phyloP scores from a whole-genome alignment of 1,140 invertebrate species.

The Panagrolaimus sp. region DNA sequence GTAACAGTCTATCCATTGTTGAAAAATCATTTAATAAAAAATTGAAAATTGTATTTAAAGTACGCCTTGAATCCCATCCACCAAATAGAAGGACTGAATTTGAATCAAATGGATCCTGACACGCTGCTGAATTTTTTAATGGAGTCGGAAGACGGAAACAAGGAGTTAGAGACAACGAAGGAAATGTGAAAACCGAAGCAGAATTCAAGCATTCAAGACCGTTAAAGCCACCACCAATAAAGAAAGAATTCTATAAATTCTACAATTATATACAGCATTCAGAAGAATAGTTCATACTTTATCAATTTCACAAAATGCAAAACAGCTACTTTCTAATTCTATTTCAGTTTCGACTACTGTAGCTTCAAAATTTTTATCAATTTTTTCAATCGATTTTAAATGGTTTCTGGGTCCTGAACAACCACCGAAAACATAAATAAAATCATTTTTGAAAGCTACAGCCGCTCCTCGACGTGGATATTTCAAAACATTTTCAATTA shows the following conservation, averaged over 20 bases:
- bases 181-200: neutral
- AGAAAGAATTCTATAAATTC: neutral
- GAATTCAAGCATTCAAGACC: conserved; percentile 19
- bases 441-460: neutral
- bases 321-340: conserved; percentile 5
- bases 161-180: neutral
- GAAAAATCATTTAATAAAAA: too few species aligned
- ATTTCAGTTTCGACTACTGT: neutral
- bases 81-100: conserved; percentile 17
- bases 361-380: neutral
- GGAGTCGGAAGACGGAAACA: conserved; percentile 9
- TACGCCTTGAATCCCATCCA: conserved; percentile 25
- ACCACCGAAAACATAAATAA: conserved; percentile 14
- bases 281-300: too few species aligned
- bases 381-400: conserved; percentile 14
- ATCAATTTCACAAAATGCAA: conserved; percentile 18
- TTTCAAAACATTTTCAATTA: conserved; percentile 3
- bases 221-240: conserved; percentile 25
- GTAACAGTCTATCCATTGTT: conserved; percentile 25
- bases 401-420: conserved; percentile 10
- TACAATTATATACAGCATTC: too few species aligned
- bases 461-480: conserved; percentile 12
- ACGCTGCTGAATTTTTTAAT: conserved; percentile 26
- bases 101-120: neutral
- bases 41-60: conserved; percentile 22